Evolutionary conservation across 2,113 vertebrate genomes (phyloP), one percentile per base, ranked within the genome.

Genomic region (Cichladusa arquata): DNA sequence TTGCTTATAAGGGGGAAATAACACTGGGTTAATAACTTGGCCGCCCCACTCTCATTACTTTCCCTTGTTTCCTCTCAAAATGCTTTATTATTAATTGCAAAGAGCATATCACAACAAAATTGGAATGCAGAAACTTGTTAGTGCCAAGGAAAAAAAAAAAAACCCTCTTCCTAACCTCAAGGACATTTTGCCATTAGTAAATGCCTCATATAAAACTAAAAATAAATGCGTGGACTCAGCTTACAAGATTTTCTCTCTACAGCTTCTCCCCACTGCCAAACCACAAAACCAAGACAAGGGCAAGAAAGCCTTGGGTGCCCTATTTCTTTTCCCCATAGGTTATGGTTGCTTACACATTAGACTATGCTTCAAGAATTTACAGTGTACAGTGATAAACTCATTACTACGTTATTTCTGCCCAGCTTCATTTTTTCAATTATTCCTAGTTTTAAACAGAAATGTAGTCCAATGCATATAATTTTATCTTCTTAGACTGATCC

Each of bases 171-270:
- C 44, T 78, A 70, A 95, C 38, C 86, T 92, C 86, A 96, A 94
- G 88, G 91, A 92, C 88, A 74, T 95, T 86, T 95, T 93, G 42
- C 64, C 80, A 94, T 94, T 95, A 95, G 64, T 34, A 78, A 94
- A 74, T 77, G 69, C 42, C 60, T 90, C 33, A 54, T 28, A 83
- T 78, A 84, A 90, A 88, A 83, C 82, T 90, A 90, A 93, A 96
- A 94, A 92, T 85, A 96, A 90, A 83, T 36, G 12, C 33, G 2
- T 14, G 2, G 86, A 73, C 72, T 90, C 86, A 92, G 76, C 56
- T 92, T 74, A 86, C 54, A 70, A 81, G 34, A 47, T 84, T 90
- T 58, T 66, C 42, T 90, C 70, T 90, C 71, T 44, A 58, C 66
- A 82, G 25, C 26, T 80, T 80, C 54, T 81, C 45, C 58, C 71